Base-by-base conservation (phyloP, 92 coral and sea anemone genomes). In the Pocillopora meandrina region DNA sequence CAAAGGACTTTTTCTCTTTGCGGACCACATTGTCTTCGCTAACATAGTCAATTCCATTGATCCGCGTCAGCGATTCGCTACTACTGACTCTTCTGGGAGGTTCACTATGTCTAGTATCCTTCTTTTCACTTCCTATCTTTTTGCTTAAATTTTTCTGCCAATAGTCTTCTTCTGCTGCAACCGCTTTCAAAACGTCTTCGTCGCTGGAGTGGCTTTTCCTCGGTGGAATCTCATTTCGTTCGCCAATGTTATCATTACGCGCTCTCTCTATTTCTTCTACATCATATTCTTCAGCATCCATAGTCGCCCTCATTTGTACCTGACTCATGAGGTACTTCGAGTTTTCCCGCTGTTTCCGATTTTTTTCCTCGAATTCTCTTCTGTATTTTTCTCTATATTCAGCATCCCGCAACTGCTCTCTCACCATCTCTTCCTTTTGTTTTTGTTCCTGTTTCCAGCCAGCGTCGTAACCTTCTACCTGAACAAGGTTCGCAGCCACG, bases 261-360 rank as follows among this genome's bases (percentile, higher is more conserved):
- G 65, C 70, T 9, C 26, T 75, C 5, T 71, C 84, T 20, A 72
- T 71, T 57, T 86, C 67, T 33, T 67, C 74, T 52, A 56, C 86
- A 49, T 58, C 62, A 26, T 55, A 93, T 66, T 83, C 95, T 9
- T 92, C 93, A 14, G 92, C 57, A 20, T 82, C 92, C 64, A 87
- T 71, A 5, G 95, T 83, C 14, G 83, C 89, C 12, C 91, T 89
- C 95, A 92, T 91, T 71, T 92, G 95, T 59, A 88, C 87, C 52
- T 42, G 52, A 61, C 81, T 88, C 82, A 90, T 78, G 23, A 94
- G 84, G 80, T 94, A 90, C 21, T 87, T 83, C 8, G 95, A 77
- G 55, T 88, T 90, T 79, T 94, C 95, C 18, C 95, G 86, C 72
- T 94, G 98, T 67, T 92, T 94, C 19, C 94, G 87, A 78, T 94